A percentile compares a stretch with the other conserved stretches of the same genome.
These are phyloP conservation scores for Sorex maritimensis DNA, from an alignment of 2,797 vertebrate genomes.

Conservation along the genomic window DNA sequence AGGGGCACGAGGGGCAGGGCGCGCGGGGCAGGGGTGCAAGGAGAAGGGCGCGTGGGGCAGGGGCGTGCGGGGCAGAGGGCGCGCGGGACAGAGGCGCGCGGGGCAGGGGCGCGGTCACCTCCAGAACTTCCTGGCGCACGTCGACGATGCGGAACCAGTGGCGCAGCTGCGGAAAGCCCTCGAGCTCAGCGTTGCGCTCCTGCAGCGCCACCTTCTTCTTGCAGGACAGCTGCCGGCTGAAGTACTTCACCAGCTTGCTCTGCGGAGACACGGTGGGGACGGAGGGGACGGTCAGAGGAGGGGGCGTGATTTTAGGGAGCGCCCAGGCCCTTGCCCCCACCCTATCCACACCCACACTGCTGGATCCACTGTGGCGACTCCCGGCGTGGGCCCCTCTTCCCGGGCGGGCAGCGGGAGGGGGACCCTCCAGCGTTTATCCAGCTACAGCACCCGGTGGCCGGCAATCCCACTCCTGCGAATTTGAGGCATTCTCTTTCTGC, in stretches of 20 bases:
- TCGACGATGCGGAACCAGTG: conserved; percentile 99
- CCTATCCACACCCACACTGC: background rate
- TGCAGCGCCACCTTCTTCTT: conserved; percentile 97
- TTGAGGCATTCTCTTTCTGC: too few species aligned
- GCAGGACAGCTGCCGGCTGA: conserved; percentile 99
- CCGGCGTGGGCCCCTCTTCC: too few species aligned
- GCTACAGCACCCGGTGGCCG: too few species aligned
- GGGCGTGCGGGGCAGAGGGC: too few species aligned
- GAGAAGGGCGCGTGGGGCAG: too few species aligned
- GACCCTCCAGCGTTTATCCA: too few species aligned
- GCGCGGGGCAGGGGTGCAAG: too few species aligned
- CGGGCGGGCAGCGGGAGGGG: too few species aligned
- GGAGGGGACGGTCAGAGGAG: background rate
- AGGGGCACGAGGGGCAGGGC: too few species aligned
- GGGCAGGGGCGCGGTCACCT: conserved; percentile 90
- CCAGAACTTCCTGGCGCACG: conserved; percentile 97
- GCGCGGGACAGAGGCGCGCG: too few species aligned
- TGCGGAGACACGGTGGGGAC: conserved; percentile 84
- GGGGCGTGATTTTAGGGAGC: accelerated
- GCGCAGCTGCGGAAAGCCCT: conserved; percentile 96
- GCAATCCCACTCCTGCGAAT: too few species aligned
- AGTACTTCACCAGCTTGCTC: conserved; percentile 99
- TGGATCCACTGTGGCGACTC: too few species aligned
- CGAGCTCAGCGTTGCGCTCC: conserved; percentile 96
- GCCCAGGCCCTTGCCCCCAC: accelerated